Evolutionary conservation across 2,888 invertebrate species (phyloP), one percentile per base, ranked within the genome.

Genomic region (Machimus rusticus): DNA sequence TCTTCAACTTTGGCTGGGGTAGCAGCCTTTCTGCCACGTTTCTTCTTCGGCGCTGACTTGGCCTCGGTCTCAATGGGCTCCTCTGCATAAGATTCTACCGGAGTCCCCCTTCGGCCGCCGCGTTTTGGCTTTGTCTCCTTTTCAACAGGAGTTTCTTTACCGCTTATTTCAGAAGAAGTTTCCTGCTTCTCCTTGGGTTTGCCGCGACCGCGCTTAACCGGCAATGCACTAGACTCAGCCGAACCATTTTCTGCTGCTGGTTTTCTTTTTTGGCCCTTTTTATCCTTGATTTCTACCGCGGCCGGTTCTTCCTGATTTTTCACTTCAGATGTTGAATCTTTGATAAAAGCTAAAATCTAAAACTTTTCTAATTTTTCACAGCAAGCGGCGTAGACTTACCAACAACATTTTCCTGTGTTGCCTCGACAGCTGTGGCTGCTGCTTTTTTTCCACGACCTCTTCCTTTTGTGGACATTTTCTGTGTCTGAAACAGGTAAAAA

Each of bases 391-490:
- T 2, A 12, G 2, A 74, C 74, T 28, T 74, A 85, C 85, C 85
- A 43, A 74, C 31, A 85, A 74, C 46, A 31, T 74, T 85, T 28
- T 85, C 85, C 39, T 74, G 74, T 74, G 85, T 85, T 31, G 28
- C 74, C 28, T 74, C 85, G 2, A 51, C 84, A 37, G 34, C 43
- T 66, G 66, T 66, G 66, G 23, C 66, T 66, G 66, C 84, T 84
- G 84, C 84, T 28, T 85, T 85, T 28, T 23, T 74, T 46, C 74
- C 74, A 31, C 85, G 85, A 4, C 74, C 43, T 31, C 85, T 74
- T 85, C 85, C 85, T 85, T 85, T 85, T 23, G 85, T 31, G 37
- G 85, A 74, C 85, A 85, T 85, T 19, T 66, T 66, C 23, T 57
- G 8, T 57, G 19, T 66, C 66, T 66, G 66, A 66, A 66, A 66